phyloP scores from a whole-genome alignment of 2,888 invertebrate genomes.

The Lagria hirta region DNA sequence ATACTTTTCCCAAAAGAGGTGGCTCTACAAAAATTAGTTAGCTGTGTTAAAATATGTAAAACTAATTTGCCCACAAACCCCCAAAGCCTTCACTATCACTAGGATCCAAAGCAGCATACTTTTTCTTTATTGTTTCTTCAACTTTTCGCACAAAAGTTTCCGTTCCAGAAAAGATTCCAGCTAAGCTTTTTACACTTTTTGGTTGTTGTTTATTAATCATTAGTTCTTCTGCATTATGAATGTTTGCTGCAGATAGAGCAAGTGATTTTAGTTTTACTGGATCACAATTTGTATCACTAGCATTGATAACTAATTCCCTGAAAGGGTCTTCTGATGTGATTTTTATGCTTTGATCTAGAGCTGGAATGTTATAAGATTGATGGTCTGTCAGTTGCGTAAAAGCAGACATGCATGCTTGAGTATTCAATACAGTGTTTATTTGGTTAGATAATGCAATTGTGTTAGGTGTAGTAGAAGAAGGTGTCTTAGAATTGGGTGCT shows the following conservation, averaged over 20 bases:
- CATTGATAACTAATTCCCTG: slow-evolving; percentile 63
- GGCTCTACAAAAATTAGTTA: slow-evolving; percentile 56
- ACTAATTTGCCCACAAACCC: no score
- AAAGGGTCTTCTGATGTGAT: slow-evolving; percentile 59
- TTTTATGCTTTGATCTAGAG: no score
- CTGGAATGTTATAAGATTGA: slow-evolving; percentile 30
- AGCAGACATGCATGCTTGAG: slow-evolving; percentile 41
- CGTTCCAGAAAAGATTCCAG: slow-evolving; percentile 51
- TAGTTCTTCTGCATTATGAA: slow-evolving; percentile 57
- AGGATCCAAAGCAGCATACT: slow-evolving; percentile 56
- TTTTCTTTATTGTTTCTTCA: slow-evolving; percentile 49
- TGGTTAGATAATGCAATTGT: slow-evolving; percentile 33
- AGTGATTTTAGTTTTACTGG: slow-evolving; percentile 58
- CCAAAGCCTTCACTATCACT: slow-evolving; percentile 66
- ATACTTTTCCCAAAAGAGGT: slow-evolving; percentile 67
- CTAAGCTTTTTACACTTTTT: slow-evolving; percentile 47
- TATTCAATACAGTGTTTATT: slow-evolving; percentile 26
- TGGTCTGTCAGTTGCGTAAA: slow-evolving; percentile 46
- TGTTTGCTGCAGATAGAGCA: slow-evolving; percentile 64
- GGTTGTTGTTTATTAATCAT: slow-evolving; percentile 31
- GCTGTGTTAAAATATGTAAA: no score
- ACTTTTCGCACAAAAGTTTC: slow-evolving; percentile 50
- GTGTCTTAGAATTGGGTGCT: slow-evolving; percentile 36
- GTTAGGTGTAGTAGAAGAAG: slow-evolving; percentile 28
- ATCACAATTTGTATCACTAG: slow-evolving; percentile 55